Evolutionary conservation across 2,888 invertebrate species (phyloP), one percentile per base, ranked within the genome.

Genomic region (Leistus spinibarbis): DNA sequence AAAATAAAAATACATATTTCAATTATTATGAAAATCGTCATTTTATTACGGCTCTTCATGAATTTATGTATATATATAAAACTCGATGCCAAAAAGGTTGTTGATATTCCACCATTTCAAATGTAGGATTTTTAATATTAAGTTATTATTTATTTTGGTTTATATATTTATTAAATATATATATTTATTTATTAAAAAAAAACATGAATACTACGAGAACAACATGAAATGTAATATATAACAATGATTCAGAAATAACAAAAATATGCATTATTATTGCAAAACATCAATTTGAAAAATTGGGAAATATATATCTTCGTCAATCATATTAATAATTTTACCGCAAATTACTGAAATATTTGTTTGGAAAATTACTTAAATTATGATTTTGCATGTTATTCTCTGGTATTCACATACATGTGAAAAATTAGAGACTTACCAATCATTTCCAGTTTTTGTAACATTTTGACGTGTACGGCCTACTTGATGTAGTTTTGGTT

Each of bases 401-500:
- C 7, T 24, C 24, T 7, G 24, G n/a, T n/a, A n/a, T n/a, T n/a
- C 24, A 24, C 24, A 24, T 24, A 24, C 3, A 24, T 24, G 3
- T 4, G 7, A 7, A 24, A 3, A 24, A 56, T 56, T 56, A 7
- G 19, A 56, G 13, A 72, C 88, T 88, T 84, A 89, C 89, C 89
- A 89, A 85, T 89, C 89, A 83, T 89, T 89, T 83, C 89, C 89
- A 77, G 89, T 89, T 85, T 89, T 89, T 80, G 88, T 87, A 78
- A 89, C 86, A 85, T 89, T 89, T 83, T 89, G 89, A 78, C 89
- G 85, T 82, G 89, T 90, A 78, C 89, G 85, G 79, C 90, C 89
- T 77, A 88, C 88, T 85, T 90, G 90, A 83, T 90, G 90, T 76
- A 90, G 88, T 84, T 91, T 91, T 76, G 91, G 91, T 83, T 91